Base-by-base conservation (phyloP, 2,797 vertebrate species). In the Melanotaenia boesemani region DNA sequence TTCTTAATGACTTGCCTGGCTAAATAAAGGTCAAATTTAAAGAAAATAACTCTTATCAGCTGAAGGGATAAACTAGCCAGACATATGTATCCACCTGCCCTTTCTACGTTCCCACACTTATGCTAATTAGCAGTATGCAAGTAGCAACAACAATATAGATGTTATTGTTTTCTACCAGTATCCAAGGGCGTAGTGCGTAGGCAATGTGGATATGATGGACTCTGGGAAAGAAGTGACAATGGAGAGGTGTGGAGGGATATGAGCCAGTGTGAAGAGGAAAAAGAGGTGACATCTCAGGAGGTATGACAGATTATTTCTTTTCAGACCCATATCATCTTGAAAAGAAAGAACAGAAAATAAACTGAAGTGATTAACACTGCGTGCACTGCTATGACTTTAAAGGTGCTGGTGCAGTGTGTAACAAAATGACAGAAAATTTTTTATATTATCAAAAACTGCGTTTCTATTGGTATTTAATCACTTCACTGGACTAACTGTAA, bases 181-280 rank as follows among this genome's bases (percentile, higher is more conserved):
- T 94, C 91, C 3, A 89, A 92, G 0, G 95, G 95, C 6, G 83
- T 93, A 36, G 95, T 95, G 70, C 89, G 83, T 39, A 93, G 92
- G 22, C 50, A 26, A 20, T 96, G 96, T 0, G 91, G 94, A 0
- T 1, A 72, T 0, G 87, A 95, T 0, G 95, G 95, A 30, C 83
- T 87, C 39, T 96, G 96, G 95, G 89, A 90, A 85, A 89, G 8
- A 2, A 88, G 89, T 26, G 91, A 91, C 0, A 87, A 83, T 4
- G 94, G 94, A 8, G 88, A 93, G 63, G 90, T 95, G 32, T 96
- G 95, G 96, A 85, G 95, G 39, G 95, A 96, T 88, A 93, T 89
- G 78, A 92, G 88, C 0, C 93, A 95, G 87, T 96, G 96, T 9
- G 91, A 95, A 57, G 94, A 96, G 61, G 95, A 95, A 79, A 77